phyloP scores from a whole-genome alignment of 2,113 vertebrate genomes.

The Pterocles burchelli region DNA sequence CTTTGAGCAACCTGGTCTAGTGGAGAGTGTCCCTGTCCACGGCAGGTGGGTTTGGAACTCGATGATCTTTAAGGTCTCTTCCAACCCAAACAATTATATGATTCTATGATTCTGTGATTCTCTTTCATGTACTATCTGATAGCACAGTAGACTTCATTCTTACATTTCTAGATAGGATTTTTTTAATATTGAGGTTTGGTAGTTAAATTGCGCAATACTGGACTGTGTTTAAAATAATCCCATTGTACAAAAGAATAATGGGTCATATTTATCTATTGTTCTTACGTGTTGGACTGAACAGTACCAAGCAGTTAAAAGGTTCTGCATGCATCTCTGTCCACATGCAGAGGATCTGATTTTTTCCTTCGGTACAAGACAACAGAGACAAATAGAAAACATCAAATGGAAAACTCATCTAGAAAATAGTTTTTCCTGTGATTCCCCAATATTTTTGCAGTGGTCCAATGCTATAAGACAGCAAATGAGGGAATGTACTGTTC shows the following conservation, averaged over 20 bases:
- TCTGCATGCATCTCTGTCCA: not conserved
- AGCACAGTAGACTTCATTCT: not conserved
- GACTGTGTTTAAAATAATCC: not conserved
- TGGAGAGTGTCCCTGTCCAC: too few species aligned
- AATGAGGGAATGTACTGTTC: not conserved
- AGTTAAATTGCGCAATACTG: not conserved
- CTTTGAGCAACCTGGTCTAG: too few species aligned
- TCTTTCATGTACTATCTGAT: not conserved
- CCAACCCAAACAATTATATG: too few species aligned
- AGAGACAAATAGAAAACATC: not conserved
- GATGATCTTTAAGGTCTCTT: too few species aligned
- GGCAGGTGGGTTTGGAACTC: too few species aligned
- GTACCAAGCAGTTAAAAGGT: not conserved
- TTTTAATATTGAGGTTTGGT: not conserved
- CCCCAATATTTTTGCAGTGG: not conserved
- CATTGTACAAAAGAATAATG: not conserved
- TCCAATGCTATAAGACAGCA: not conserved
- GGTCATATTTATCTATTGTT: not conserved
- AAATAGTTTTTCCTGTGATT: not conserved
- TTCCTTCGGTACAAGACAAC: not conserved
- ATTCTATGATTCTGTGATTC: too few species aligned
- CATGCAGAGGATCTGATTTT: not conserved
- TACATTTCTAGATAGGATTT: not conserved
- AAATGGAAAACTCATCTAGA: not conserved
- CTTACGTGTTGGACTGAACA: not conserved